Evolutionary conservation across 2,113 vertebrate genomes (phyloP).

Genomic region (Ictalurus furcatus): DNA sequence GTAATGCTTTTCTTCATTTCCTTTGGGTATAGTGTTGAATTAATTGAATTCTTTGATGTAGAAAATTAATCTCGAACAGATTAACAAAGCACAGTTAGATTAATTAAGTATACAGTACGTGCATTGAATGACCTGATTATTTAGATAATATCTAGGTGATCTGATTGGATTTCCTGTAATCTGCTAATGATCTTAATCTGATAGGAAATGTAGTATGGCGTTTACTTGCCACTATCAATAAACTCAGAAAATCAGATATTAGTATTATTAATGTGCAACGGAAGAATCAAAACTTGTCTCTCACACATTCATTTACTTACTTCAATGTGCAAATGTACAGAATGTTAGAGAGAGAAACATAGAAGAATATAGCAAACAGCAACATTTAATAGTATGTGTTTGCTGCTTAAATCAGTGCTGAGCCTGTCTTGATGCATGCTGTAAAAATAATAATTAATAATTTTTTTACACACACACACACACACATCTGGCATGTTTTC

Average conservation of each 20-base stretch:
- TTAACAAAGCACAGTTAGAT: neutral
- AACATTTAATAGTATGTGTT: neutral
- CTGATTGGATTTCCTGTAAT: neutral
- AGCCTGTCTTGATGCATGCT: neutral
- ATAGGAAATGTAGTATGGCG: neutral
- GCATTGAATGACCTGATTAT: neutral
- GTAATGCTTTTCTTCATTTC: neutral
- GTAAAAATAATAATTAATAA: conserved; percentile 28
- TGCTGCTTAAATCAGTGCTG: conserved; percentile 2
- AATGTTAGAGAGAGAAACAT: neutral
- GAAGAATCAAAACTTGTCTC: neutral
- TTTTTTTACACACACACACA: neutral
- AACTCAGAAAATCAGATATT: neutral
- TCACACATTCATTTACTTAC: neutral
- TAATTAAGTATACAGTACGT: neutral
- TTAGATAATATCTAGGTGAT: neutral
- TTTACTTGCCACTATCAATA: neutral
- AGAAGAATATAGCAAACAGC: neutral
- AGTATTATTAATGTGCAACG: neutral
- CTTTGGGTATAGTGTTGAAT: too few relatives aligned
- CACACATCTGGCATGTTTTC: conserved; percentile 5
- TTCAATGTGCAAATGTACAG: neutral
- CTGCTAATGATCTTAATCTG: neutral
- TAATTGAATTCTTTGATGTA: neutral
- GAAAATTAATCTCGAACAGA: neutral